Conservation (phyloP, 2,888 invertebrate species). For the Entomobrya multifasciata region DNA sequence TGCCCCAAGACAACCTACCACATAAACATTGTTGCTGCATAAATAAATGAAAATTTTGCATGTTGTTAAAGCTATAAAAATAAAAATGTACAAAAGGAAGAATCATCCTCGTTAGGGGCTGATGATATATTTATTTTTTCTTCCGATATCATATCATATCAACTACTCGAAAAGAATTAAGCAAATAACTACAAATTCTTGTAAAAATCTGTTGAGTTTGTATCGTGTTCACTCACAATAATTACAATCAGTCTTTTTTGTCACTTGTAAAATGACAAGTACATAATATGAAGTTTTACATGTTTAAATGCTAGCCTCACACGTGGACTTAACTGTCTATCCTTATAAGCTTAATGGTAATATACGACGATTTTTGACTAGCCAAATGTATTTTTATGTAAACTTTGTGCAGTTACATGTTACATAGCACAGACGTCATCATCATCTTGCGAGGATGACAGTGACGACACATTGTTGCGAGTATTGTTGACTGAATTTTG, state of each 20-base stretch:
- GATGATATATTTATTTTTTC: constrained; percentile 35
- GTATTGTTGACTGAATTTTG: background rate
- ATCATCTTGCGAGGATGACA: background rate
- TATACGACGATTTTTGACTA: background rate
- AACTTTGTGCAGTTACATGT: background rate
- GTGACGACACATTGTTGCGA: background rate
- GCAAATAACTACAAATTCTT: constrained; percentile 10
- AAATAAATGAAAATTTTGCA: background rate
- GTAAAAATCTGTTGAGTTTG: background rate
- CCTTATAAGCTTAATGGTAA: background rate
- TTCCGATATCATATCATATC: constrained; percentile 21
- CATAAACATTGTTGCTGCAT: constrained; percentile 16
- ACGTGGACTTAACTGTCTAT: constrained; percentile 17
- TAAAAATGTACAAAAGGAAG: background rate
- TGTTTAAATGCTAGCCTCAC: constrained; percentile 21
- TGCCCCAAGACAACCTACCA: constrained; percentile 37
- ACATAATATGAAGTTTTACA: background rate
- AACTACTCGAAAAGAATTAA: constrained; percentile 5
- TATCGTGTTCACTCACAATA: background rate
- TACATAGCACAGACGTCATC: background rate
- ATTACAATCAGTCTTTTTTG: background rate
- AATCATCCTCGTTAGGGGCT: constrained; percentile 27
- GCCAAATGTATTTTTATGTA: background rate
- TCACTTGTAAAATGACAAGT: background rate
- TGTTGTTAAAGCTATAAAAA: background rate